A percentile compares a stretch with the other conserved stretches of the same genome.
phyloP scores from a whole-genome alignment of 2,797 vertebrate species.

The Acestrorhynchus altus region DNA sequence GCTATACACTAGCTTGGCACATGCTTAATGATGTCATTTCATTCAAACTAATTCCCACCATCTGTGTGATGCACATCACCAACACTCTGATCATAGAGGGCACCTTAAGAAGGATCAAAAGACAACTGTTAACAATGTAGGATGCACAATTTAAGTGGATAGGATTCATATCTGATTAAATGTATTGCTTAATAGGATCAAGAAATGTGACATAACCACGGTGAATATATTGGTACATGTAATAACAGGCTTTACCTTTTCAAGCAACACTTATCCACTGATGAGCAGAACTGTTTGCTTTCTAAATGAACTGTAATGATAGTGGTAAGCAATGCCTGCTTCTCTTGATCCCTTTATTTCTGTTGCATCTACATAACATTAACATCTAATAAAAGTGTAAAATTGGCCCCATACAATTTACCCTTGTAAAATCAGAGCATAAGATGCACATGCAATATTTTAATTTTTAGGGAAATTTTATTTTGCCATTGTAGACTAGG shows the following conservation, averaged over 20 bases:
- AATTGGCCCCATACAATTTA: too few species aligned
- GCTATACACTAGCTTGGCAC: constrained; percentile 34
- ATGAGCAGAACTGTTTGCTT: neutral
- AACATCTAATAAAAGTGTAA: too few species aligned
- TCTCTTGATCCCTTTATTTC: too few species aligned
- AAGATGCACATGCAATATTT: too few species aligned
- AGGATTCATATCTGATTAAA: neutral
- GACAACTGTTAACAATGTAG: neutral
- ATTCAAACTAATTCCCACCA: constrained; percentile 14
- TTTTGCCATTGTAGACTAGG: too few species aligned
- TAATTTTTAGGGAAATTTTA: too few species aligned
- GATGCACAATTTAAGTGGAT: neutral
- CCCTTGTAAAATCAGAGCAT: too few species aligned
- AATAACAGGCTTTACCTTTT: neutral
- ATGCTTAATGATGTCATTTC: constrained; percentile 7
- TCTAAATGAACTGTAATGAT: neutral
- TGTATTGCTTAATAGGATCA: neutral
- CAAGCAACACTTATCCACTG: neutral
- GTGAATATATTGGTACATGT: neutral
- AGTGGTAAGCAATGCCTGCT: too few species aligned
- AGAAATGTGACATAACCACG: neutral
- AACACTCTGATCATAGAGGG: neutral
- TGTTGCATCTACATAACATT: too few species aligned
- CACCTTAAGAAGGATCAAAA: neutral
- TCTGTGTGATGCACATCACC: neutral